Conservation (phyloP, 2,888 invertebrate genomes). For the Seira musarum region DNA sequence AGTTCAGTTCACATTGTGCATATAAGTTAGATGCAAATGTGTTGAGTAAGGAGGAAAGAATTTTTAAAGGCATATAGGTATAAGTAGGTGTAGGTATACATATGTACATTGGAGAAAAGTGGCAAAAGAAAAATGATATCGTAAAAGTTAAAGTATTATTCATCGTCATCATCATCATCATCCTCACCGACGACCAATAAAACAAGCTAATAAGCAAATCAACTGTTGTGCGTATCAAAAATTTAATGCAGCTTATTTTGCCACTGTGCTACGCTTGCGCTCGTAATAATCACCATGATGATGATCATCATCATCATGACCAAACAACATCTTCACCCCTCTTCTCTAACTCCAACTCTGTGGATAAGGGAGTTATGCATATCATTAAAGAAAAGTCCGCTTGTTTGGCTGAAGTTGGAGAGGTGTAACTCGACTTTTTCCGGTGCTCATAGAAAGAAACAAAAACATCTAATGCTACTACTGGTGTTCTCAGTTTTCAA, state of each 20-base stretch:
- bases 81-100: too few species aligned
- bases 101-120: background rate
- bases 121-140: background rate
- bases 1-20: too few species aligned
- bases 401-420: background rate
- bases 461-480: background rate
- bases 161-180: conserved; percentile 34
- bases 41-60: too few species aligned
- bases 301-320: background rate
- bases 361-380: conserved; percentile 29
- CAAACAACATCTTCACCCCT: background rate
- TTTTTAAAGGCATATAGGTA: too few species aligned
- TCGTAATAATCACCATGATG: conserved; percentile 38
- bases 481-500: conserved; percentile 5
- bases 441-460: conserved; percentile 38
- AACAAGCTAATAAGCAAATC: conserved; percentile 63
- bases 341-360: background rate
- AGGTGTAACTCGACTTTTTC: conserved; percentile 48
- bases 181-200: conserved; percentile 52
- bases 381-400: conserved; percentile 33
- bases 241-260: conserved; percentile 61
- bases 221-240: conserved; percentile 59
- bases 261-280: conserved; percentile 59
- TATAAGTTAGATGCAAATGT: too few species aligned
- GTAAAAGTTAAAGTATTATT: conserved; percentile 21